Conservation (phyloP, 2,113 vertebrate species). For the Platysternon megacephalum region DNA sequence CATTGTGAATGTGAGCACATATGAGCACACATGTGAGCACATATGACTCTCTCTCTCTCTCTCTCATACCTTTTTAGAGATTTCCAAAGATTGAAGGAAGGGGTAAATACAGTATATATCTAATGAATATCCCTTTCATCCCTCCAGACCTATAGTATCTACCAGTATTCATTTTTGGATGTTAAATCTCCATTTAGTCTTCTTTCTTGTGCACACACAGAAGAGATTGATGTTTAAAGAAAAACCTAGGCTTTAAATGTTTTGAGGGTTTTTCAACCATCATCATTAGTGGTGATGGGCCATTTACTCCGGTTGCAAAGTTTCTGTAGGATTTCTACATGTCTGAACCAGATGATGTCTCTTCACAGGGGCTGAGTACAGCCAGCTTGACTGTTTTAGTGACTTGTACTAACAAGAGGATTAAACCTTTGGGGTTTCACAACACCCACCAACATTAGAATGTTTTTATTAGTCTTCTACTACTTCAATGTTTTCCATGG, state of each 20-base stretch:
- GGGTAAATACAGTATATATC: neutral
- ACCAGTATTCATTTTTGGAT: neutral
- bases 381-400: neutral
- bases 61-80: rapidly evolving
- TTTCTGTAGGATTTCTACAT: neutral
- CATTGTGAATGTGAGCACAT: too few species aligned
- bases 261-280: neutral
- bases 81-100: neutral
- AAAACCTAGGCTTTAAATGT: neutral
- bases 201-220: neutral
- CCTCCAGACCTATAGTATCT: neutral
- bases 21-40: too few species aligned
- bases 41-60: neutral
- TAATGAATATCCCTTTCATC: neutral
- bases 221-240: neutral
- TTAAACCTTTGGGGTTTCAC: neutral
- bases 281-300: neutral
- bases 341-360: neutral
- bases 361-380: rapidly evolving
- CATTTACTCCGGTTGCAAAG: neutral
- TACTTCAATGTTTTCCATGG: neutral
- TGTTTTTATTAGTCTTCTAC: neutral
- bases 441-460: neutral
- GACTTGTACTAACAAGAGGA: neutral
- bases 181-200: neutral